A percentile compares a stretch with the other conserved stretches of the same genome.
Conservation (phyloP, 2,797 vertebrate genomes). For the Siniperca scherzeri region DNA sequence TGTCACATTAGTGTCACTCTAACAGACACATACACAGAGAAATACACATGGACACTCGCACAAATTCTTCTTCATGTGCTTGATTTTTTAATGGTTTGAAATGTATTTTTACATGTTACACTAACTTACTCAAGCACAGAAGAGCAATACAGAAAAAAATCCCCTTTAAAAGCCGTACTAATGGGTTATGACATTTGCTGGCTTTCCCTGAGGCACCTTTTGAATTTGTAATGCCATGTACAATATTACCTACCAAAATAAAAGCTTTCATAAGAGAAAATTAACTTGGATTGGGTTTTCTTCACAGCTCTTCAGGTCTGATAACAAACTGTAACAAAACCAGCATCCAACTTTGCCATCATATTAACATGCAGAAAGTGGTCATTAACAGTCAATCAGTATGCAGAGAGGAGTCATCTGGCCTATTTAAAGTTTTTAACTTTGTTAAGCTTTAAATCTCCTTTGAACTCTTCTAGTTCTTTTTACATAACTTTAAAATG, state of each 20-base stretch:
- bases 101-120: not conserved
- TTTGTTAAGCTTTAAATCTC: not conserved
- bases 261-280: not conserved
- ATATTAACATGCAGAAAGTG: not conserved
- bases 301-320: not conserved
- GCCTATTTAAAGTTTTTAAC: not conserved
- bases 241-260: not conserved
- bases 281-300: not conserved
- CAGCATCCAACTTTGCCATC: not conserved
- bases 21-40: not conserved
- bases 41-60: not conserved
- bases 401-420: not conserved
- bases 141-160: not conserved
- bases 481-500: not conserved
- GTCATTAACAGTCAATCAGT: not conserved
- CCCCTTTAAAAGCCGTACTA: not conserved
- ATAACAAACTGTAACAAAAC: not conserved
- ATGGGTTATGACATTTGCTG: not conserved
- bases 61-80: not conserved
- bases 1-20: not conserved
- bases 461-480: not conserved
- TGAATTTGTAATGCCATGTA: not conserved
- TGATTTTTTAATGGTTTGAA: not conserved
- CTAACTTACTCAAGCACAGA: not conserved
- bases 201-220: not conserved